A percentile compares a stretch with the other conserved stretches of the same genome.
Conservation (phyloP, 1,140 invertebrate genomes). For the Drosophila sucinea region DNA sequence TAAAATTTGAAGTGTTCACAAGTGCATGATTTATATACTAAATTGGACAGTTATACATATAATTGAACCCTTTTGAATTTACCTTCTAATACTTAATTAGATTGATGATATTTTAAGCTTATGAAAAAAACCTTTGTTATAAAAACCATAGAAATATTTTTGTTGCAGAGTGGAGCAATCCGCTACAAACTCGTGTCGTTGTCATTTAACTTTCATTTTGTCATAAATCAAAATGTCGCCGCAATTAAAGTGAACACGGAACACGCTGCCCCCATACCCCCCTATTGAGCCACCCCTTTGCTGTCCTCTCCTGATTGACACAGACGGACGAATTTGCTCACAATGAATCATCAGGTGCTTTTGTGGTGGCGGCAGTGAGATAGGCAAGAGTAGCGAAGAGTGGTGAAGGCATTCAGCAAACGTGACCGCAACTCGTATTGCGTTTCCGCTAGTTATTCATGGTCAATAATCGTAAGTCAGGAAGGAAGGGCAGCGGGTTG, state of each 20-base stretch:
- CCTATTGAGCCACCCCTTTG: neutral
- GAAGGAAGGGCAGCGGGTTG: neutral
- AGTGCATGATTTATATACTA: no score
- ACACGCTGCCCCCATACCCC: neutral
- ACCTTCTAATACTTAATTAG: no score
- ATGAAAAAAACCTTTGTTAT: no score
- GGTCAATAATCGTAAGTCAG: conserved; percentile 56
- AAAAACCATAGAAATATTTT: no score
- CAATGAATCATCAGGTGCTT: conserved; percentile 42
- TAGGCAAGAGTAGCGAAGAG: no score
- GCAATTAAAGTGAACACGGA: conserved; percentile 51
- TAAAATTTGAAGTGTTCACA: no score
- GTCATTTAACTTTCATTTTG: conserved; percentile 42
- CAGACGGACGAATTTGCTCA: conserved; percentile 3
- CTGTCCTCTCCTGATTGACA: neutral
- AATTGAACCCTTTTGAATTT: no score
- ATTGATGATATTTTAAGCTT: no score
- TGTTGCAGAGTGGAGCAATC: no score
- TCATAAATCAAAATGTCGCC: conserved; percentile 70
- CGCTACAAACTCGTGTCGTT: conserved; percentile 1
- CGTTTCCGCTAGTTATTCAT: conserved; percentile 72
- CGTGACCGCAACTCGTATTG: conserved; percentile 52
- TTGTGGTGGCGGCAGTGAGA: neutral
- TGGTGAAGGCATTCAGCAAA: conserved; percentile 32
- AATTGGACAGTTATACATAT: no score